Evolutionary conservation across 2,888 invertebrate species (phyloP).

Genomic region (Coecobrya sp.): DNA sequence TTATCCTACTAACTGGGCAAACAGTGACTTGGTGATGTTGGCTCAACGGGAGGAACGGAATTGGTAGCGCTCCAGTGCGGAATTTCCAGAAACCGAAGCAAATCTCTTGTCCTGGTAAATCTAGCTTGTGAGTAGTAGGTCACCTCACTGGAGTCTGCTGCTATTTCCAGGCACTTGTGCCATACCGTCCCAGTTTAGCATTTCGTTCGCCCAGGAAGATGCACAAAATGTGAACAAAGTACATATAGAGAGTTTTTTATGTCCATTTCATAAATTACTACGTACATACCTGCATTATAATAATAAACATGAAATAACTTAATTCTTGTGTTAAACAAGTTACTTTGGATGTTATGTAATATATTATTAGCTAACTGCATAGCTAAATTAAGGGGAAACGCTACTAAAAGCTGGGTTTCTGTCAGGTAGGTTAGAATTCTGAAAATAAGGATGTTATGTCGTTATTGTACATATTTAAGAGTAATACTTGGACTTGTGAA

Average conservation of each 20-base stretch:
- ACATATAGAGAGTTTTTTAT: background rate
- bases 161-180: background rate
- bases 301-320: conserved; percentile 23
- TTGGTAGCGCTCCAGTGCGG: conserved; percentile 69
- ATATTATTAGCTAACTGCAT: too few species aligned
- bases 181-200: background rate
- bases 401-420: too few species aligned
- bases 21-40: background rate
- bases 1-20: too few species aligned
- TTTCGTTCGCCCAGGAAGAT: background rate
- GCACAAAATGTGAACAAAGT: background rate
- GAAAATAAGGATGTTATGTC: background rate
- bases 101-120: background rate
- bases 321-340: background rate
- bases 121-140: background rate
- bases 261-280: background rate
- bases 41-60: background rate
- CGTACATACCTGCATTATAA: background rate
- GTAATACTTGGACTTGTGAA: background rate
- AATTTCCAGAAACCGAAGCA: conserved; percentile 16
- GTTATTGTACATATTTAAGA: background rate
- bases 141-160: background rate
- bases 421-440: background rate
- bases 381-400: too few species aligned
- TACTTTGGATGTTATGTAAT: background rate